Evolutionary conservation across 2,113 vertebrate species (phyloP).

Genomic region (Steatornis caripensis): DNA sequence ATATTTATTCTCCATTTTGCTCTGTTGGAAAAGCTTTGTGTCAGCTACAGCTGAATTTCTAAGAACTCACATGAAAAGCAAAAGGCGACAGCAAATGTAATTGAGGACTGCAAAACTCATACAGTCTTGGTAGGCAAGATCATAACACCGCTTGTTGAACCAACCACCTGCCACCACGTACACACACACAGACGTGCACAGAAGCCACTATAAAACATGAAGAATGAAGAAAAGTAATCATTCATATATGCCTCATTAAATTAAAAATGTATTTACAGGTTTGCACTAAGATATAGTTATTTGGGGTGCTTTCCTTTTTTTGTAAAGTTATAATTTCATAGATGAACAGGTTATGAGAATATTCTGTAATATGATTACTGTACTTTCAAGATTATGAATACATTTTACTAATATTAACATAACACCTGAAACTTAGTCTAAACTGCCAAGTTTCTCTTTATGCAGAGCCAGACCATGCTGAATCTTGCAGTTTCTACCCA

Average conservation of each 20-base stretch:
- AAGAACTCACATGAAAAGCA: neutral
- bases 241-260: neutral
- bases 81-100: neutral
- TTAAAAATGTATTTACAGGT: neutral
- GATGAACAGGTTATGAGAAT: neutral
- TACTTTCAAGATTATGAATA: neutral
- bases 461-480: neutral
- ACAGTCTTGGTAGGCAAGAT: neutral
- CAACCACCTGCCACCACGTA: neutral
- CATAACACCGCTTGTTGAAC: neutral
- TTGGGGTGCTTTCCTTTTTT: neutral
- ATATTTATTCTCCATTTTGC: neutral
- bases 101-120: neutral
- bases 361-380: neutral
- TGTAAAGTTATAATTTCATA: neutral
- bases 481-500: neutral
- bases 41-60: neutral
- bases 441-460: neutral
- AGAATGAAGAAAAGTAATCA: neutral
- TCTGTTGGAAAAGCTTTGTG: neutral
- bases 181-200: neutral
- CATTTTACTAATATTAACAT: neutral
- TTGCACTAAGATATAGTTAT: neutral
- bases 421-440: neutral
- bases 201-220: neutral